A percentile compares a stretch with the other conserved stretches of the same genome.
Conservation (phyloP, 2,888 invertebrate genomes). For the Spicauda simplicius region DNA sequence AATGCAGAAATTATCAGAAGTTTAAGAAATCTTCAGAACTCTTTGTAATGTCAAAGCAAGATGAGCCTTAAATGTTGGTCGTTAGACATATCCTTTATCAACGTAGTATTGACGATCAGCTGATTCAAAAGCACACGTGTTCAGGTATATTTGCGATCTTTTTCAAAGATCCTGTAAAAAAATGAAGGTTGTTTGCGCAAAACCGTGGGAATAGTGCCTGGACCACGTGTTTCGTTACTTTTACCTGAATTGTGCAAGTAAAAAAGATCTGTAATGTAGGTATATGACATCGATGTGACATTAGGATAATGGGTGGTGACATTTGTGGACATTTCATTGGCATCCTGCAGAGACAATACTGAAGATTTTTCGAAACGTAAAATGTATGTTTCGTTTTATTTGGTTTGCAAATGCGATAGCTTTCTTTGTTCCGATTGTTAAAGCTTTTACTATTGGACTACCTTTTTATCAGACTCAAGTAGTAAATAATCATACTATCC, state of each 20-base stretch:
- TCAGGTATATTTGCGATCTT: slow-evolving; percentile 64
- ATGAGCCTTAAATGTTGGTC: not conserved
- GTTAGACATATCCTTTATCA: not conserved
- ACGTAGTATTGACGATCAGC: slow-evolving; percentile 54
- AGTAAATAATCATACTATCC: too few relatives aligned
- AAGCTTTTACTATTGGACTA: too few relatives aligned
- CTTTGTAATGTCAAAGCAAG: not conserved
- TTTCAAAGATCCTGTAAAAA: slow-evolving; percentile 60
- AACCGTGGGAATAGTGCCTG: slow-evolving; percentile 65
- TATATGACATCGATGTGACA: slow-evolving; percentile 30
- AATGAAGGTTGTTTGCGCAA: slow-evolving; percentile 62
- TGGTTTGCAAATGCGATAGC: too few relatives aligned
- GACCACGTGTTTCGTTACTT: slow-evolving; percentile 63
- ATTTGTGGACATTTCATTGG: slow-evolving; percentile 56
- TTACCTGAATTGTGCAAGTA: slow-evolving; percentile 62
- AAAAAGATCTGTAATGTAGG: not conserved
- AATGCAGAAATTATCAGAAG: slow-evolving; percentile 14
- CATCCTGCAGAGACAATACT: slow-evolving; percentile 43
- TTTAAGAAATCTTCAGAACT: slow-evolving; percentile 10
- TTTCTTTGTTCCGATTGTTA: too few relatives aligned
- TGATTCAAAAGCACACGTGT: slow-evolving; percentile 76
- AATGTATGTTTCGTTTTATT: not conserved
- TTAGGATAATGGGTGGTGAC: slow-evolving; percentile 45
- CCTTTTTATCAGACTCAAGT: too few relatives aligned
- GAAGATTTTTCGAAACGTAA: not conserved